Base-by-base conservation (phyloP, 2,888 invertebrate species). In the Drosophila parthenogenetica region DNA sequence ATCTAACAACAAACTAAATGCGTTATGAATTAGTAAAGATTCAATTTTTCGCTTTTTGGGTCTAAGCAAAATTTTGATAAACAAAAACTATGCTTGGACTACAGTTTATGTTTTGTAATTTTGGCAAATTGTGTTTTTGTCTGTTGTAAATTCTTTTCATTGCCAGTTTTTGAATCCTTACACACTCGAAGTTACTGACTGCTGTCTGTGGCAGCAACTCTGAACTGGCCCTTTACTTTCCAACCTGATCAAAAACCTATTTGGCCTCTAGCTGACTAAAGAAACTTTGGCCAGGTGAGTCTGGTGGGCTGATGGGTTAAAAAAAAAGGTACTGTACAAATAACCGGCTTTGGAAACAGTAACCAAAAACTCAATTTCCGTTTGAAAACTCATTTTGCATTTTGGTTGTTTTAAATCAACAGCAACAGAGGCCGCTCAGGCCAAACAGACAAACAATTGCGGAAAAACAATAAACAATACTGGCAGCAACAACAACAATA, bases 371-470 rank as follows among this genome's bases (percentile, higher is more conserved):
- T 75, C 89, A 89, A 87, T 86, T 87, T 89, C 81, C 74, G 82
- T 75, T 82, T 75, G 70, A 76, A 83, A 83, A 83, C 89, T 86
- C 83, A 86, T 86, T 84, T 88, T 68, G 77, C 80, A 88, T 86
- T 84, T 82, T 76, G 81, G 78, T 82, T 85, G 81, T 79, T 87
- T 89, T 85, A 89, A 85, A 87, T 89, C 87, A 89, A 89, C 81
- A 86, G 78, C 62, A 72, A 57, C 45, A 58, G 62, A 73, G 73
- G 74, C 81, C 81, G 69, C 61, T 60, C 60, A 55, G 86, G 66
- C 86, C 88, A 69, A 66, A 60, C 73, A 71, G 69, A 68, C 89
- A 88, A 84, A 84, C 87, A 88, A 80, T 83, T 83, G 83, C 73
- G 83, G 83, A 82, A 83, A 88, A 83, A 83, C 83, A 83, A 83